Conservation (phyloP, 2,797 vertebrate species). For the Borostomias antarcticus region DNA sequence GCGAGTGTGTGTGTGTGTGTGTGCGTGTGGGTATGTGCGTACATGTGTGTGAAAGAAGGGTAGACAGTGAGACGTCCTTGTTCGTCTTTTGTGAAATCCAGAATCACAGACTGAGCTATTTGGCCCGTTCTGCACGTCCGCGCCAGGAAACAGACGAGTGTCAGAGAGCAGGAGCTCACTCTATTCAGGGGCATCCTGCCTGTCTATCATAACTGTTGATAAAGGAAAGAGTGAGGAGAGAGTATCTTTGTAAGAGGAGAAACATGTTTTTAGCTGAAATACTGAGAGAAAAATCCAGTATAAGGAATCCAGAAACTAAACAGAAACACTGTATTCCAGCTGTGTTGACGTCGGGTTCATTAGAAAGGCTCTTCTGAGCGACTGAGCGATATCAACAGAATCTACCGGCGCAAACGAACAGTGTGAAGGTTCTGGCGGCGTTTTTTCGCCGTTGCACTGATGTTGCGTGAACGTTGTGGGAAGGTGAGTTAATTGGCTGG, state of each 20-base stretch:
- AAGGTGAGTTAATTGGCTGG: constrained; percentile 59
- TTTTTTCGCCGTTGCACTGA: constrained; percentile 37
- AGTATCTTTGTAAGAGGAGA: too few relatives aligned
- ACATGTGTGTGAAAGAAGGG: neutral
- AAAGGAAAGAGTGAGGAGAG: constrained; percentile 28
- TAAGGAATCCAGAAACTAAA: too few relatives aligned
- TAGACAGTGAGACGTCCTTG: constrained; percentile 5
- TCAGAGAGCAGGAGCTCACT: constrained; percentile 34
- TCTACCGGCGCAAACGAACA: neutral
- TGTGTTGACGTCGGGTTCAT: too few relatives aligned
- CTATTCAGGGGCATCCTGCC: constrained; percentile 39
- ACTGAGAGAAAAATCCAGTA: too few relatives aligned
- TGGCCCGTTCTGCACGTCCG: neutral
- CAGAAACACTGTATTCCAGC: too few relatives aligned
- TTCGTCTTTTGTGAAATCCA: constrained; percentile 33
- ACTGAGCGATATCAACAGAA: neutral
- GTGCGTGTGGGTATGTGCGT: constrained; percentile 18
- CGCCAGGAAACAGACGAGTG: too few relatives aligned
- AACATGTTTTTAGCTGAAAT: too few relatives aligned
- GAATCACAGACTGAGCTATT: neutral
- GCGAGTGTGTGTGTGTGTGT: constrained; percentile 10
- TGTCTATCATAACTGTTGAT: constrained; percentile 41
- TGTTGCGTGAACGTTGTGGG: constrained; percentile 45
- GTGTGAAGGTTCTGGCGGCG: constrained; percentile 21
- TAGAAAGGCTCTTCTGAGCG: neutral